Evolutionary conservation across 2,113 vertebrate species (phyloP), one percentile per base, ranked within the genome.

Genomic region (Scomber colias): DNA sequence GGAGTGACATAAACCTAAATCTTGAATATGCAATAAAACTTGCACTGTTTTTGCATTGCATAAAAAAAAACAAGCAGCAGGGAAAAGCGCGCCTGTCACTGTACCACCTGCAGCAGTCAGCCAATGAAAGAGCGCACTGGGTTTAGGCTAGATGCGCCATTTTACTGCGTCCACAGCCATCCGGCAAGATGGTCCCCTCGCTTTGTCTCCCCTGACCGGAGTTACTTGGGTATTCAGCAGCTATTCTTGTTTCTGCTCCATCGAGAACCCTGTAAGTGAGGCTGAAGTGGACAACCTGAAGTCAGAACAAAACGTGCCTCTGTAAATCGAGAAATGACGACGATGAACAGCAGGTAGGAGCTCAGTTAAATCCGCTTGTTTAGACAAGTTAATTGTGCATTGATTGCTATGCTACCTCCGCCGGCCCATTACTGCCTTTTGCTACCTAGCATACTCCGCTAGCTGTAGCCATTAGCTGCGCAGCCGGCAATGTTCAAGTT

Each of bases 131-230:
- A 0, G 19, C 81, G 73, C 69, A 73, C 65, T 85, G 77, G 90
- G 92, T 93, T 90, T 92, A 91, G 92, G 94, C 90, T 92, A 91
- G 90, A 94, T 95, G 95, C 96, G 92, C 95, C 95, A 96, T 95
- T 95, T 96, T 95, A 94, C 91, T 91, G 95, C 95, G 95, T 94
- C 93, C 94, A 92, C 71, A 90, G 93, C 91, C 90, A 94, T 95
- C 94, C 90, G 94, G 93, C 93, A 97, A 97, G 96, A 97, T 97
- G 96, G 97, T 97, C 94, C 94, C 94, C 62, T 86, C 77, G 95
- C 89, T 95, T 95, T 95, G 92, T 96, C 92, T 96, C 56, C 86
- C 72, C 83, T 83, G 82, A 88, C 84, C 82, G 64, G 91, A 93
- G 87, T 87, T 89, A 77, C 87, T 89, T 83, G 83, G 64, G 68